Percentiles rank a stretch among this genome's conserved stretches.
Evolutionary conservation across 2,888 invertebrate genomes (phyloP).

Genomic region (Chloroclystis v-ata): DNA sequence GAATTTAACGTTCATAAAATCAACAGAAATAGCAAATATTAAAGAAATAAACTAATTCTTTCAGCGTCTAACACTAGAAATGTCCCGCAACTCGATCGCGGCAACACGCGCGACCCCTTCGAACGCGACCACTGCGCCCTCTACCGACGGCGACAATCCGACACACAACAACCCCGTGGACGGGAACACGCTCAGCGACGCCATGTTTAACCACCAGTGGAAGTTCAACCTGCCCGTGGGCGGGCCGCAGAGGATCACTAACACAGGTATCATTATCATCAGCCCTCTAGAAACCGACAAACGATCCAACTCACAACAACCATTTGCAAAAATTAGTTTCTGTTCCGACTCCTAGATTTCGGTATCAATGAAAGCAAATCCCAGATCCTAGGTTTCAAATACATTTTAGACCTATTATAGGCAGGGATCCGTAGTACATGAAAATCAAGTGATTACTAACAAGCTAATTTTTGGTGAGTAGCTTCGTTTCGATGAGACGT

Average conservation of each 20-base stretch:
- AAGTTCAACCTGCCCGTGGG: constrained; percentile 50
- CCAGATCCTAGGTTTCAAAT: too few species aligned
- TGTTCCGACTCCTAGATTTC: too few species aligned
- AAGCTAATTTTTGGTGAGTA: too few species aligned
- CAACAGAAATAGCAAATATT: too few species aligned
- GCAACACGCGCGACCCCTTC: constrained; percentile 59
- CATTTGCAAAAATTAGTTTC: too few species aligned
- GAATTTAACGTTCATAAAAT: too few species aligned
- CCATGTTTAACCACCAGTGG: constrained; percentile 55
- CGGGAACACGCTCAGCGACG: constrained; percentile 50
- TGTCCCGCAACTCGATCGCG: constrained; percentile 82
- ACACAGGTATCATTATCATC: constrained; percentile 36
- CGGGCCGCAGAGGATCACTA: constrained; percentile 45
- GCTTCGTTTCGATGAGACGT: too few species aligned
- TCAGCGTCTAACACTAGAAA: constrained; percentile 81
- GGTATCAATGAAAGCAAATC: too few species aligned
- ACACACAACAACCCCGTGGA: constrained; percentile 66
- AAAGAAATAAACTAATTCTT: too few species aligned
- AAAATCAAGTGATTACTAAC: too few species aligned
- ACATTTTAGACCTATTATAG: too few species aligned
- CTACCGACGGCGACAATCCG: constrained; percentile 45
- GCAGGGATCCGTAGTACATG: too few species aligned
- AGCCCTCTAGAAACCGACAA: not conserved
- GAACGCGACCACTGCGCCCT: constrained; percentile 33
- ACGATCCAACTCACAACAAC: constrained; percentile 44